Percentiles rank a stretch among this genome's conserved stretches.
Conservation (phyloP, 2,797 vertebrate genomes). For the Orestias chungarensis region DNA sequence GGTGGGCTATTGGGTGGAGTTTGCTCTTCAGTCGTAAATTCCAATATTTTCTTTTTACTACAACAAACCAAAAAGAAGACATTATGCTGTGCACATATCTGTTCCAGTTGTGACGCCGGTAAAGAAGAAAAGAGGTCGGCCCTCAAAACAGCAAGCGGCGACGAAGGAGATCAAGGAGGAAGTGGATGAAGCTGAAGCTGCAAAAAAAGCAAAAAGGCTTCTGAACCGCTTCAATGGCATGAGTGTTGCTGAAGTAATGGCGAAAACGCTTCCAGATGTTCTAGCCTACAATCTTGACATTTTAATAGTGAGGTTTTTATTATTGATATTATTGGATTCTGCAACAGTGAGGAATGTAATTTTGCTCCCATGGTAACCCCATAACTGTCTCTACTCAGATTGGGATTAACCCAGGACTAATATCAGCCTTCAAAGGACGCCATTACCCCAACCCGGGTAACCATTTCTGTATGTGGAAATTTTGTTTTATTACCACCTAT, state of each 20-base stretch:
- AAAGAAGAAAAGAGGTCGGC: conserved; percentile 87
- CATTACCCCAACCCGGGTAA: conserved; percentile 99
- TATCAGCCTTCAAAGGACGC: conserved; percentile 97
- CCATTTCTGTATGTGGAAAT: conserved; percentile 93
- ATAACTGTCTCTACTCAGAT: conserved; percentile 81
- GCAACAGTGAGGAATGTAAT: neutral
- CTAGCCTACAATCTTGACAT: conserved; percentile 95
- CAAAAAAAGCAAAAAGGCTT: conserved; percentile 91
- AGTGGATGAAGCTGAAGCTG: conserved; percentile 78
- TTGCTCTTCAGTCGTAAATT: neutral
- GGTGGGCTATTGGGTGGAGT: neutral
- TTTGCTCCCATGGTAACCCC: conserved; percentile 50
- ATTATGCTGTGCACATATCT: neutral
- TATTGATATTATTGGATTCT: neutral
- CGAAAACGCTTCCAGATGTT: conserved; percentile 94
- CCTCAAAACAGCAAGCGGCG: conserved; percentile 66
- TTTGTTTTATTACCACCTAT: conserved; percentile 23
- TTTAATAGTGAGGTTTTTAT: conserved; percentile 88
- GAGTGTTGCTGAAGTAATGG: conserved; percentile 92
- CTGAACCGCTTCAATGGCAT: conserved; percentile 96
- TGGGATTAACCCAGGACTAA: conserved; percentile 96
- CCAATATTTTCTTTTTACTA: neutral
- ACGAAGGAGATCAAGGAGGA: conserved; percentile 79
- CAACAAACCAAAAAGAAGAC: neutral
- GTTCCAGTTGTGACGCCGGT: conserved; percentile 74